These are phyloP conservation scores for Leptopterna dolabrata DNA, from an alignment of 2,888 invertebrate species.

Conservation along the genomic window DNA sequence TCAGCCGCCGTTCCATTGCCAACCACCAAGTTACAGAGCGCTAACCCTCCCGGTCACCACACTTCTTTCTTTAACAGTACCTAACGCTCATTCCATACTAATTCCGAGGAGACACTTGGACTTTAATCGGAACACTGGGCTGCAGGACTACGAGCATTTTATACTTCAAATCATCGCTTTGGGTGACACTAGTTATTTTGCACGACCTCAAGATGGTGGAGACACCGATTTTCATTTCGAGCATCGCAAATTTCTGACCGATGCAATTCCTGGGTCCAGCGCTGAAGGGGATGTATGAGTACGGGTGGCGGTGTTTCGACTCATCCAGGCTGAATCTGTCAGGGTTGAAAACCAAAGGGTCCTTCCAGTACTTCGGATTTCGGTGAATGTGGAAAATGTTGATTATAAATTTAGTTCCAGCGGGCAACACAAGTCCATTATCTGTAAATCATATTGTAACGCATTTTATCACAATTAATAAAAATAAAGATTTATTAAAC, in stretches of 20 bases:
- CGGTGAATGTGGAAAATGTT: constrained; percentile 65
- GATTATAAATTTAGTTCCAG: constrained; percentile 62
- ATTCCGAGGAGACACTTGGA: constrained; percentile 29
- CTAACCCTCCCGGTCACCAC: too few relatives aligned
- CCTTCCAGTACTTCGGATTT: constrained; percentile 66
- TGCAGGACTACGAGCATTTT: background rate
- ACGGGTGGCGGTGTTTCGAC: constrained; percentile 61
- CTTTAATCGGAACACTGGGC: background rate
- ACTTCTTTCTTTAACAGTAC: too few relatives aligned
- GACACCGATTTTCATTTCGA: constrained; percentile 46
- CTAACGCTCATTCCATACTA: too few relatives aligned
- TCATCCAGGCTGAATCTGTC: constrained; percentile 61
- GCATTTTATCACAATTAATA: too few relatives aligned
- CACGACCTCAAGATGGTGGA: constrained; percentile 24
- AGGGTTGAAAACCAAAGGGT: constrained; percentile 68
- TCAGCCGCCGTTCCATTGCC: too few relatives aligned
- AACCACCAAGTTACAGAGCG: too few relatives aligned
- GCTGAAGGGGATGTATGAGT: constrained; percentile 70
- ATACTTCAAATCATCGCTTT: background rate
- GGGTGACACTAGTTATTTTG: background rate
- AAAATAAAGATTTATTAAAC: too few relatives aligned
- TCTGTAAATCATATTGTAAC: constrained; percentile 29
- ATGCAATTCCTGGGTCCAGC: constrained; percentile 76
- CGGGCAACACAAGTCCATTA: constrained; percentile 55
- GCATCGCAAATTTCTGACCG: constrained; percentile 64